Conservation (phyloP, 2,113 vertebrate genomes). For the Alces alces region DNA sequence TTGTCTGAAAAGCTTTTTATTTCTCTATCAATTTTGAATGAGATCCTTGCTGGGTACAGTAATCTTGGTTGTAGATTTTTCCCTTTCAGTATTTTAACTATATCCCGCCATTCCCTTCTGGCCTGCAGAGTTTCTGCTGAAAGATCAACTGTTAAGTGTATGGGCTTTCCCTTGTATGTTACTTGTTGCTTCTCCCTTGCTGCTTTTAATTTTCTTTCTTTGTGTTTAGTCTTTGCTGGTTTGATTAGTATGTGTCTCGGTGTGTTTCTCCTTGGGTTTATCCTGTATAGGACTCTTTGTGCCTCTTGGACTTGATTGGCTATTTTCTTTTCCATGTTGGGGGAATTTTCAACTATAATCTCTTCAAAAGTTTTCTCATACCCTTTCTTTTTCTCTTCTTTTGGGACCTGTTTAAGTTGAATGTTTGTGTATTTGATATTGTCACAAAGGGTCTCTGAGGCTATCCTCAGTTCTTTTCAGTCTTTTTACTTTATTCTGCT, state of each 20-base stretch:
- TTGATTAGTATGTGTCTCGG: background rate
- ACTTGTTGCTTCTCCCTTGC: background rate
- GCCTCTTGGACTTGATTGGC: background rate
- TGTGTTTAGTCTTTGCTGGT: background rate
- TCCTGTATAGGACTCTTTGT: background rate
- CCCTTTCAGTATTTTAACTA: background rate
- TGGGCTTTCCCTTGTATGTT: background rate
- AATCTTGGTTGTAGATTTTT: background rate
- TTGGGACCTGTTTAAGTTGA: background rate
- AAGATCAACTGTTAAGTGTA: background rate
- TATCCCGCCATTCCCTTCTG: background rate
- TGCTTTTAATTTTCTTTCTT: background rate
- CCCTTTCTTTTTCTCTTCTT: background rate
- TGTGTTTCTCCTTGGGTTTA: background rate
- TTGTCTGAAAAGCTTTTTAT: background rate
- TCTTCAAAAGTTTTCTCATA: background rate
- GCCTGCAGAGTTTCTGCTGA: background rate
- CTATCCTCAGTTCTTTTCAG: background rate
- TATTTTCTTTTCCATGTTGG: background rate
- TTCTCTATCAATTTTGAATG: background rate
- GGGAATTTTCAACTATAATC: background rate
- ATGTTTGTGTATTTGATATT: background rate
- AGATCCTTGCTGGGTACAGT: rapidly evolving
- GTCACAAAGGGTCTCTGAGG: background rate
- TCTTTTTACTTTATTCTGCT: background rate